phyloP scores from a whole-genome alignment of 2,888 invertebrate species.

The Drosophila melanosoma region DNA sequence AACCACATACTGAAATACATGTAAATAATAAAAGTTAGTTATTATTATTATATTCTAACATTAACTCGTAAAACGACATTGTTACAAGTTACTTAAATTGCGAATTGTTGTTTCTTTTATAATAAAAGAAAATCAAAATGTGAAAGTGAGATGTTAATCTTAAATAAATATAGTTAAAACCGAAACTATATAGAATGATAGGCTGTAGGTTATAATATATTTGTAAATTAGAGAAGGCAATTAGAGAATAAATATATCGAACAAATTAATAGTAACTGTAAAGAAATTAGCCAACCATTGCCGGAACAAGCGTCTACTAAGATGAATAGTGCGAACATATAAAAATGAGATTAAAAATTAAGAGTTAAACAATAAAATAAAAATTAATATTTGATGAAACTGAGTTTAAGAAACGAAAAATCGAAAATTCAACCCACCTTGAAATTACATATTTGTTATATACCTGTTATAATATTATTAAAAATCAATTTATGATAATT shows the following conservation, averaged over 20 bases:
- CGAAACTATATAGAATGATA: slow-evolving; percentile 47
- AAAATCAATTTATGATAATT: slow-evolving; percentile 74
- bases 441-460: slow-evolving; percentile 84
- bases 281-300: slow-evolving; percentile 75
- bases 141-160: slow-evolving; percentile 45
- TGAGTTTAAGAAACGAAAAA: slow-evolving; percentile 80
- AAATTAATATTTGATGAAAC: slow-evolving; percentile 65
- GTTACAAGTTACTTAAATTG: slow-evolving; percentile 61
- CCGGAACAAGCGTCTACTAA: slow-evolving; percentile 66
- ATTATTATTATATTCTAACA: slow-evolving; percentile 57
- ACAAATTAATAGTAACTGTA: slow-evolving; percentile 52
- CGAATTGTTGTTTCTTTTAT: slow-evolving; percentile 66
- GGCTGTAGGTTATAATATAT: slow-evolving; percentile 60
- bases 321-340: slow-evolving; percentile 49
- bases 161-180: slow-evolving; percentile 48
- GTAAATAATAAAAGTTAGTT: slow-evolving; percentile 63
- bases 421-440: slow-evolving; percentile 84
- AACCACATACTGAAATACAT: slow-evolving; percentile 34
- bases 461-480: slow-evolving; percentile 81
- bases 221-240: slow-evolving; percentile 54
- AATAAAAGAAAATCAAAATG: slow-evolving; percentile 50
- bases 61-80: slow-evolving; percentile 58
- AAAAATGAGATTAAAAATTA: slow-evolving; percentile 44
- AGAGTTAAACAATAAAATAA: slow-evolving; percentile 51
- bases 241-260: slow-evolving; percentile 46